Conservation (phyloP, 2,888 invertebrate genomes). For the Tupiocoris notatus region DNA sequence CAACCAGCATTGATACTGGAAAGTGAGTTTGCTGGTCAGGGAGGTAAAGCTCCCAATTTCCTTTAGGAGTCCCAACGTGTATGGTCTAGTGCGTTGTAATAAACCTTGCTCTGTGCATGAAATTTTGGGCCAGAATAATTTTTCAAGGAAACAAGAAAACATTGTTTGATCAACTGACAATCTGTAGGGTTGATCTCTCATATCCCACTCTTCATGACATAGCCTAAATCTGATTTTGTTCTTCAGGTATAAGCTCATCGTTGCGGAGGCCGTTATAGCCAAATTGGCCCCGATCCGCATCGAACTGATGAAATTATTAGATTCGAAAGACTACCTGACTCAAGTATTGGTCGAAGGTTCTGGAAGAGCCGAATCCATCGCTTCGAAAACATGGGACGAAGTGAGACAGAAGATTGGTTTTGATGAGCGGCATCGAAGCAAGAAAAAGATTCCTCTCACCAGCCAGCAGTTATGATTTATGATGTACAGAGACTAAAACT, state of each 20-base stretch:
- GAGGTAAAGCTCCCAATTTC: slow-evolving; percentile 12
- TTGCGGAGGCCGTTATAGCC: slow-evolving; percentile 71
- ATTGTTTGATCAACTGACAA: too few relatives aligned
- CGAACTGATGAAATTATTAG: slow-evolving; percentile 60
- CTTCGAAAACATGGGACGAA: slow-evolving; percentile 64
- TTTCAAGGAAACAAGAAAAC: too few relatives aligned
- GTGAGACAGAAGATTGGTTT: slow-evolving; percentile 64
- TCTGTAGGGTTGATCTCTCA: too few relatives aligned
- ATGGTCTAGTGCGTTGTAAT: too few relatives aligned
- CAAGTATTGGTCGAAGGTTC: slow-evolving; percentile 64
- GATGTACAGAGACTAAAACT: too few relatives aligned
- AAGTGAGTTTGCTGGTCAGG: slow-evolving; percentile 62
- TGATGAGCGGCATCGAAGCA: slow-evolving; percentile 48
- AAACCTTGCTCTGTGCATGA: too few relatives aligned
- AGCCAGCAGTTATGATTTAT: too few relatives aligned
- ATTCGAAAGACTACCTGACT: slow-evolving; percentile 64
- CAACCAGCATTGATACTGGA: slow-evolving; percentile 67
- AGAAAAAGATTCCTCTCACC: slow-evolving; percentile 6
- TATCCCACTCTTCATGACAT: too few relatives aligned
- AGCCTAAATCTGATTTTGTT: too few relatives aligned
- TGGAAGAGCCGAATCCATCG: slow-evolving; percentile 63
- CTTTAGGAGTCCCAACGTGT: too few relatives aligned
- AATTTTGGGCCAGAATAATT: too few relatives aligned
- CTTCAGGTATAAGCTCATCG: slow-evolving; percentile 66
- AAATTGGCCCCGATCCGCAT: slow-evolving; percentile 68